Conservation (phyloP, 2,113 vertebrate genomes). For the Sarotherodon lohbergeri region DNA sequence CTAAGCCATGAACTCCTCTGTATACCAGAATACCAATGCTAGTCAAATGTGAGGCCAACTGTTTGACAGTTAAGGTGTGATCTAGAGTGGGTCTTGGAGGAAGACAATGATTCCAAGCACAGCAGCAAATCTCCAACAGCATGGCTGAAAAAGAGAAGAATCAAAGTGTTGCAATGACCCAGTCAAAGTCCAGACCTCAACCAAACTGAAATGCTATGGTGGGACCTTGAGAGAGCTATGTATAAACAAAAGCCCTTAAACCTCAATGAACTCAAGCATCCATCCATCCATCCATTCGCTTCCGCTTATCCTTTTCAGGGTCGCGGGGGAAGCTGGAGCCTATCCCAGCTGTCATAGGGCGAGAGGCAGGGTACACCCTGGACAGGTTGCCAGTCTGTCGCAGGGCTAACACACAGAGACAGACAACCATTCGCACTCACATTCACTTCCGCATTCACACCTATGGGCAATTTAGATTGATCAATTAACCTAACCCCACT, state of each 20-base stretch:
- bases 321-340: rapidly evolving
- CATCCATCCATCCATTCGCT: not conserved
- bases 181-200: not conserved
- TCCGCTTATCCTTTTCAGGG: not conserved
- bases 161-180: not conserved
- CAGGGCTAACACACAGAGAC: not conserved
- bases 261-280: not conserved
- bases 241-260: not conserved
- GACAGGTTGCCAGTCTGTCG: not conserved
- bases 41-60: not conserved
- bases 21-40: not conserved
- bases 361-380: not conserved
- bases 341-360: not conserved
- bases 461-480: not conserved
- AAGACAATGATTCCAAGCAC: not conserved
- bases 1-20: not conserved
- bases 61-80: not conserved
- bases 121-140: not conserved
- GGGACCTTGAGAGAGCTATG: not conserved
- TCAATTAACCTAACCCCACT: not conserved
- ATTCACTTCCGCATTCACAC: not conserved
- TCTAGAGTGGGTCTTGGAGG: not conserved
- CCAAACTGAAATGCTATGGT: not conserved
- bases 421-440: not conserved
- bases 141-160: not conserved